These are phyloP conservation scores for Cairina moschata DNA, from an alignment of 2,113 vertebrate species.

Conservation along the genomic window DNA sequence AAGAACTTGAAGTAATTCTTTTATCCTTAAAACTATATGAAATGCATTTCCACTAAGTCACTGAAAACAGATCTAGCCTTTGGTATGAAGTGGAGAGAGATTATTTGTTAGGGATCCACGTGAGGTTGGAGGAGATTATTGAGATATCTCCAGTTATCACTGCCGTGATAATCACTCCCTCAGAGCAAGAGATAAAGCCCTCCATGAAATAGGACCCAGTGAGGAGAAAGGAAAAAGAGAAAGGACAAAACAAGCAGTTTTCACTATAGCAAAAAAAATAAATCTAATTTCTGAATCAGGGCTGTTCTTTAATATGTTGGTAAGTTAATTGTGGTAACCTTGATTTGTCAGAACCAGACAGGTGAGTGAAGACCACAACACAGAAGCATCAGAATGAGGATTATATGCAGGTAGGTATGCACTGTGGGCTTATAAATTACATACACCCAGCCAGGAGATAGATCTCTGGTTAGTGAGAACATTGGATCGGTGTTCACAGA, in stretches of 20 bases:
- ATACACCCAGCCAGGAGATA: neutral
- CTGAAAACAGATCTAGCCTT: neutral
- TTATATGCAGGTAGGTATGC: neutral
- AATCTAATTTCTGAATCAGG: neutral
- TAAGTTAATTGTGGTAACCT: neutral
- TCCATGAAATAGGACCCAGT: neutral
- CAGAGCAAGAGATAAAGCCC: neutral
- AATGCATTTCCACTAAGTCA: neutral
- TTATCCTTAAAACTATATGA: neutral
- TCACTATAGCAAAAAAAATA: neutral
- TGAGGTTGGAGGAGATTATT: neutral
- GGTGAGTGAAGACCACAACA: neutral
- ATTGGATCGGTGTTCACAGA: neutral
- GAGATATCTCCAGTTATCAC: neutral
- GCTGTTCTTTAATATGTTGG: neutral
- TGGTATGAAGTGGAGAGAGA: neutral
- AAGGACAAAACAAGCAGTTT: neutral
- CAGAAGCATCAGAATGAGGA: neutral
- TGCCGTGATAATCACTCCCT: constrained; percentile 12
- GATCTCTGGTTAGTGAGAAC: neutral
- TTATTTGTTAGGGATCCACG: neutral
- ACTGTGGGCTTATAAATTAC: neutral
- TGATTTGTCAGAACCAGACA: neutral
- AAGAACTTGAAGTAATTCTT: neutral
- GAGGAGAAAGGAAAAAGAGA: neutral